Evolutionary conservation across 2,888 invertebrate species (phyloP).

Genomic region (Acleris holmiana): DNA sequence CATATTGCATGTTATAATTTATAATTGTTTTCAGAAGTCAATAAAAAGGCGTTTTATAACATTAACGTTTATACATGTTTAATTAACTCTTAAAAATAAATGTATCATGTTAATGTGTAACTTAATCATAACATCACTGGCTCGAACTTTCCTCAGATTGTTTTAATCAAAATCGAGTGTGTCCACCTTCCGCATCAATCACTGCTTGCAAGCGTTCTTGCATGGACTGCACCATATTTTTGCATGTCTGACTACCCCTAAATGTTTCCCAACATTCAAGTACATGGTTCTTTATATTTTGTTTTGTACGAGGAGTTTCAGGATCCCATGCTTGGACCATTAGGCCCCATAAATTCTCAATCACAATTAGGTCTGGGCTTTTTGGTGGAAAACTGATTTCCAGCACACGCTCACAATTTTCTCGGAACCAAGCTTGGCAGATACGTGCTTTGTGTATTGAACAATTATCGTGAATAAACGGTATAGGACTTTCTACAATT

Average conservation of each 20-base stretch:
- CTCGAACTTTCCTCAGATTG: constrained; percentile 1
- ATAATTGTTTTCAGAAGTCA: constrained; percentile 1
- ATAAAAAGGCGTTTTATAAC: constrained; percentile 1
- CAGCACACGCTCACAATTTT: constrained; percentile 15
- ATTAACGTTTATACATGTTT: constrained; percentile 2
- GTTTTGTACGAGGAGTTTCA: too few relatives aligned
- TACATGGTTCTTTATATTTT: too few relatives aligned
- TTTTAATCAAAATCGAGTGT: constrained; percentile 5
- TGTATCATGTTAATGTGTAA: constrained; percentile 2
- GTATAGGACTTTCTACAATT: constrained; percentile 10
- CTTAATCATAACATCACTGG: constrained; percentile 3
- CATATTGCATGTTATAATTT: not conserved
- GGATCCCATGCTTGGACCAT: constrained; percentile 12
- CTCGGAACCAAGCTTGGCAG: constrained; percentile 13
- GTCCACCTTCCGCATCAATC: constrained; percentile 9
- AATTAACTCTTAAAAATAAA: constrained; percentile 2
- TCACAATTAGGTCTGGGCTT: constrained; percentile 7
- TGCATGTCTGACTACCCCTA: too few relatives aligned
- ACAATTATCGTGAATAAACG: constrained; percentile 26
- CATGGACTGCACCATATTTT: too few relatives aligned
- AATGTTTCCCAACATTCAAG: too few relatives aligned
- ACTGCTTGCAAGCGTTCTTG: constrained; percentile 33
- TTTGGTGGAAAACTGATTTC: constrained; percentile 18
- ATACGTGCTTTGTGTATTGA: constrained; percentile 27
- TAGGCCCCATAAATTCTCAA: constrained; percentile 12